These are phyloP conservation scores for Adelosebastes latens DNA, from an alignment of 2,797 vertebrate species.

Conservation along the genomic window DNA sequence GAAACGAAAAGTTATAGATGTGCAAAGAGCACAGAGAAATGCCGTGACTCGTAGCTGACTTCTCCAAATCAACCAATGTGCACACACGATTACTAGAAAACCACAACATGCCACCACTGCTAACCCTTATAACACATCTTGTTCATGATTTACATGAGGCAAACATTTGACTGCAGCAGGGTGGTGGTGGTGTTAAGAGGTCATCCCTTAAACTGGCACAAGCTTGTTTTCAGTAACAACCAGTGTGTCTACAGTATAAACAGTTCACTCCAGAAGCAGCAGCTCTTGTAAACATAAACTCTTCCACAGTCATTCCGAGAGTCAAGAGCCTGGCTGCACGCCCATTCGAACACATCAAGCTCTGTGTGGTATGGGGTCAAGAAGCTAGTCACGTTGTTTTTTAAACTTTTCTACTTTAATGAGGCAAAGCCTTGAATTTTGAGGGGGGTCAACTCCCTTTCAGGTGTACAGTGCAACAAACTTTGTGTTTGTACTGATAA, in stretches of 20 bases:
- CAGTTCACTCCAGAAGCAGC: not conserved
- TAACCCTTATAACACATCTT: not conserved
- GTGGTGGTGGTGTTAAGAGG: not conserved
- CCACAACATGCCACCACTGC: fast-evolving
- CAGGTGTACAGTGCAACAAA: not conserved
- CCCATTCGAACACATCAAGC: not conserved
- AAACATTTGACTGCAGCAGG: not conserved
- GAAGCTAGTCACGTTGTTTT: not conserved
- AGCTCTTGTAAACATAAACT: not conserved
- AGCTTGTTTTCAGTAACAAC: not conserved
- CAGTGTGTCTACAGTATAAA: not conserved
- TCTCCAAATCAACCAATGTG: not conserved
- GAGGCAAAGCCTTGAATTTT: not conserved
- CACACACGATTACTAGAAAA: not conserved
- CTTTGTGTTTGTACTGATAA: not conserved
- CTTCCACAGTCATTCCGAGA: not conserved
- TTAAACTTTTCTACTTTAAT: not conserved
- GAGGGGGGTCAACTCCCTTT: not conserved
- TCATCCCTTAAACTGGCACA: not conserved
- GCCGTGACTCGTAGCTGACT: not conserved
- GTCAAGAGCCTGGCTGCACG: not conserved
- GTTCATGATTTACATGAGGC: not conserved
- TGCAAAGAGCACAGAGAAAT: not conserved
- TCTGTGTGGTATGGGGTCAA: not conserved
- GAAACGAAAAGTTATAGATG: too few species aligned